Evolutionary conservation across 2,113 vertebrate genomes (phyloP).

Genomic region (Pagrus major): DNA sequence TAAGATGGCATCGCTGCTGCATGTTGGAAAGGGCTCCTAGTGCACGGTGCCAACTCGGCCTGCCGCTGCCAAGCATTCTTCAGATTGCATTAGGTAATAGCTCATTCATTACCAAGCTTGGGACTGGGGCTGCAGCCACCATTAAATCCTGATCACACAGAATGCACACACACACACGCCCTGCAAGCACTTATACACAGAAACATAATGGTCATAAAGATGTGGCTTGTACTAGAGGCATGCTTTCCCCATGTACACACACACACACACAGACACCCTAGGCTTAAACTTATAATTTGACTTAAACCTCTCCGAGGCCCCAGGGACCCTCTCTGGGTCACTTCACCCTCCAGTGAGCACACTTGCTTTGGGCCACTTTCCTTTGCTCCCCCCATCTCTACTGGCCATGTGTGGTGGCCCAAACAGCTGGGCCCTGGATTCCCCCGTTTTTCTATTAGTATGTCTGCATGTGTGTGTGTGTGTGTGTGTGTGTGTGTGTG

Average conservation of each 20-base stretch:
- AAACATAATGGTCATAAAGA: conserved; percentile 34
- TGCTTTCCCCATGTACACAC: conserved; percentile 4
- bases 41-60: conserved; percentile 63
- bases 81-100: conserved; percentile 83
- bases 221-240: conserved; percentile 15
- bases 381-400: conserved; percentile 26
- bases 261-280: conserved; percentile 11
- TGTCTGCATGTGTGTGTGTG: conserved; percentile 1
- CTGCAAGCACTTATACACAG: conserved; percentile 18
- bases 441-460: conserved; percentile 7
- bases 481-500: background rate
- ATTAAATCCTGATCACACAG: conserved; percentile 73
- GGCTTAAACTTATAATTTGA: conserved; percentile 61
- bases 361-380: conserved; percentile 53
- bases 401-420: conserved; percentile 60
- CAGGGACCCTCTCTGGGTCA: conserved; percentile 47
- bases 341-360: conserved; percentile 73
- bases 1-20: conserved; percentile 67
- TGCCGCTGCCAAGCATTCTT: conserved; percentile 77
- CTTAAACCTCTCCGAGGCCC: conserved; percentile 59
- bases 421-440: conserved; percentile 69
- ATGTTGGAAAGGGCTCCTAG: conserved; percentile 64
- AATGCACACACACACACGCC: conserved; percentile 6
- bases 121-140: conserved; percentile 57
- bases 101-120: conserved; percentile 78